Evolutionary conservation across 2,888 invertebrate species (phyloP), one percentile per base, ranked within the genome.

Genomic region (Magallana nippona): DNA sequence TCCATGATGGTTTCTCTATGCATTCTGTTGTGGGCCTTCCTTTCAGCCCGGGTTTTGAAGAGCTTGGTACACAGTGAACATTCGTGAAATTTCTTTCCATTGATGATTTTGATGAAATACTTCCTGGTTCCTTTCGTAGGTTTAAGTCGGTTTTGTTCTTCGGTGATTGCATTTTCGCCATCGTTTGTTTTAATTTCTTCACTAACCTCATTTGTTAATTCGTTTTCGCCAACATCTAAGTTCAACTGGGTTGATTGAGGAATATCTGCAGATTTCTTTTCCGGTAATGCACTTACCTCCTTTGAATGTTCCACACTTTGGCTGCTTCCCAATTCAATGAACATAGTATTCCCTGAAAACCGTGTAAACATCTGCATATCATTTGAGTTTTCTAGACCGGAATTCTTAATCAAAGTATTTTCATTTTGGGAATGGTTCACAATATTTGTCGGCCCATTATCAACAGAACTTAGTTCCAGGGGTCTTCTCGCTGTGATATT

Each of bases 11-110:
- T 55, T 58, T 82, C 78, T n/a, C 55, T 80, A 19, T 84, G 81
- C 15, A 81, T 62, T 10, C 77, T 80, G 71, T 80, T 80, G 71
- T 83, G 83, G 11, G 63, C 83, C 1, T 80, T 62, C 13, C 80
- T 71, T 19, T 79, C 83, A 57, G 57, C 80, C 10, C 80, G 56
- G 44, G 83, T 83, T 71, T 79, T 83, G 55, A 80, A 80, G 19
- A 83, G 63, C 22, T 83, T 79, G 15, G 63, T 71, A 56, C 83
- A 83, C 27, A 71, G 55, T 55, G 55, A 55, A 82, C 82, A 82
- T 44, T 82, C 82, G 19, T 71, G 63, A 55, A 63, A 82, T 60
- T 82, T 82, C 22, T 82, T 71, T 19, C 71, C 71, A 27, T 71
- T 32, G 17, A 82, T 71, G 13, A 82, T 71, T 71, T 82, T 82